These are phyloP conservation scores for Orthosia cruda DNA, from an alignment of 2,888 invertebrate genomes.

Conservation along the genomic window DNA sequence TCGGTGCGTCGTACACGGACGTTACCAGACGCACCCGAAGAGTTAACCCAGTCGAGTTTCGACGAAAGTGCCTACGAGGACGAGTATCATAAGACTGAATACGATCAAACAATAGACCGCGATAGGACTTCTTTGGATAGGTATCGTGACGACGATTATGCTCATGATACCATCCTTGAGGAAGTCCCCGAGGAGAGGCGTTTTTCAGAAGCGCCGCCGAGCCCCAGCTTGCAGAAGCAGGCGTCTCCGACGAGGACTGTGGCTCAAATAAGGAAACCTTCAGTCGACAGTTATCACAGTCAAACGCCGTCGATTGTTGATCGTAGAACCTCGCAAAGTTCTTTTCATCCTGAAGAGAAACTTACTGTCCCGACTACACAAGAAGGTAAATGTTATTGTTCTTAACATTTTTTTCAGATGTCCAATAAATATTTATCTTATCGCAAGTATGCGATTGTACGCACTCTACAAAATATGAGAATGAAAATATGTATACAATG, in stretches of 20 bases:
- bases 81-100: constrained; percentile 91
- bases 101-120: constrained; percentile 86
- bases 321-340: constrained; percentile 89
- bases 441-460: background rate
- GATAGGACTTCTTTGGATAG: constrained; percentile 87
- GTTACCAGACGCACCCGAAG: constrained; percentile 89
- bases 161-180: constrained; percentile 85
- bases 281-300: constrained; percentile 89
- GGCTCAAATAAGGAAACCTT: constrained; percentile 85
- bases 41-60: constrained; percentile 85
- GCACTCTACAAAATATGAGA: too few species aligned
- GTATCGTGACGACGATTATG: constrained; percentile 87
- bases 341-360: constrained; percentile 92
- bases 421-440: too few species aligned
- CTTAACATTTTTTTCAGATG: background rate
- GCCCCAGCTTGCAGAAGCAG: constrained; percentile 84
- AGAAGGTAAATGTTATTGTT: constrained; percentile 81
- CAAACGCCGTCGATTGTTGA: constrained; percentile 87
- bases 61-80: constrained; percentile 91
- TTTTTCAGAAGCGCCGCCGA: constrained; percentile 79
- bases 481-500: too few species aligned
- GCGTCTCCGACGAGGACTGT: constrained; percentile 86
- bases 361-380: constrained; percentile 84
- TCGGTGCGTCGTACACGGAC: constrained; percentile 88
- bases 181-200: constrained; percentile 84